These are phyloP conservation scores for Eurytoma californica DNA, from an alignment of 2,888 invertebrate genomes.

Conservation along the genomic window DNA sequence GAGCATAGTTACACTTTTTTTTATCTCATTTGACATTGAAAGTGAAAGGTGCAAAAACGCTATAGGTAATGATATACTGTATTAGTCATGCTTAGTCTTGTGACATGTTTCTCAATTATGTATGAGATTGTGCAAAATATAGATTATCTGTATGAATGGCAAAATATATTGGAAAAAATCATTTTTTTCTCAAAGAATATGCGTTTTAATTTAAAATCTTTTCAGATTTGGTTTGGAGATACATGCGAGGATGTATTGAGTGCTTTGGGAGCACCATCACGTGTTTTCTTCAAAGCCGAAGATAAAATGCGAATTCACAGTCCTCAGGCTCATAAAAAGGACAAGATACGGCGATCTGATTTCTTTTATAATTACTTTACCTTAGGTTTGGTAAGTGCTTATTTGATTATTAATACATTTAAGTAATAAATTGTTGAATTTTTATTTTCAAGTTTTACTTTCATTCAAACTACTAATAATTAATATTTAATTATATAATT, in stretches of 20 bases:
- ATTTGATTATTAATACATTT: slow-evolving; percentile 27
- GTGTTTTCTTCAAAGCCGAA: slow-evolving; percentile 97
- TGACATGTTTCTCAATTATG: slow-evolving; percentile 28
- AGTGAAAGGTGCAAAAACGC: slow-evolving; percentile 57
- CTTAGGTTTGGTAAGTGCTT: slow-evolving; percentile 87
- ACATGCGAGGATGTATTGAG: slow-evolving; percentile 92
- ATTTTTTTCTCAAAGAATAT: not conserved
- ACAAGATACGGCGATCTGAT: slow-evolving; percentile 89
- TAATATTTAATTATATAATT: no score
- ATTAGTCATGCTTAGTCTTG: slow-evolving; percentile 37
- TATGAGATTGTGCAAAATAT: slow-evolving; percentile 12
- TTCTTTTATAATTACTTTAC: slow-evolving; percentile 99
- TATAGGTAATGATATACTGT: slow-evolving; percentile 47
- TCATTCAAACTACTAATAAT: no score
- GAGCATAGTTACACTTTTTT: slow-evolving; percentile 1
- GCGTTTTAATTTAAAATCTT: slow-evolving; percentile 12
- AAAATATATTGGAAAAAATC: not conserved
- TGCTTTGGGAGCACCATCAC: slow-evolving; percentile 93
- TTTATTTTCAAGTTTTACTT: no score
- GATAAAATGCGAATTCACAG: slow-evolving; percentile 99
- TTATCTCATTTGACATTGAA: slow-evolving; percentile 34
- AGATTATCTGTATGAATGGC: not conserved
- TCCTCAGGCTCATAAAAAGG: slow-evolving; percentile 87
- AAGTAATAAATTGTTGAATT: not conserved
- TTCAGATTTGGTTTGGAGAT: slow-evolving; percentile 86